A percentile compares a stretch with the other conserved stretches of the same genome.
These are phyloP conservation scores for Plutomurus gul DNA, from an alignment of 1,140 invertebrate genomes.

Conservation along the genomic window DNA sequence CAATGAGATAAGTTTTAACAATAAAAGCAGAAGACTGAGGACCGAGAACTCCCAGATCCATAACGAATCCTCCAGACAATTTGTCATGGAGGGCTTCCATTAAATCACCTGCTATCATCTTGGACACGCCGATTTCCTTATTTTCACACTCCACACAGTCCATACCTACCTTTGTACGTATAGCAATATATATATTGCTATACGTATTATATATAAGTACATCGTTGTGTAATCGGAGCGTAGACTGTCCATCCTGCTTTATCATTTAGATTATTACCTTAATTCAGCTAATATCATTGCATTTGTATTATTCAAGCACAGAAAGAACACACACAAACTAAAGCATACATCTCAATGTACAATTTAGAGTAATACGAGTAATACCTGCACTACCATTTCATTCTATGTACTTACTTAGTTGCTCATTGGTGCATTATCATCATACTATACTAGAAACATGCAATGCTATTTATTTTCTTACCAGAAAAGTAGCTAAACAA, in stretches of 20 bases:
- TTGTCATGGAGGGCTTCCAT: constrained; percentile 45
- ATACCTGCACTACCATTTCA: background rate
- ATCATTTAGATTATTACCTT: too few species aligned
- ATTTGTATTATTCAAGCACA: too few species aligned
- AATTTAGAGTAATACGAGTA: too few species aligned
- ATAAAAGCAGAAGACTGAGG: background rate
- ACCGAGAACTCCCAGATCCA: constrained; percentile 16
- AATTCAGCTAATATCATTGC: too few species aligned
- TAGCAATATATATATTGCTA: too few species aligned
- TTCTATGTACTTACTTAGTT: background rate
- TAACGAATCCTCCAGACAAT: constrained; percentile 40
- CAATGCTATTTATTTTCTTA: background rate
- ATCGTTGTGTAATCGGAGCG: too few species aligned
- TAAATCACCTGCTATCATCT: constrained; percentile 30
- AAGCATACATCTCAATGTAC: too few species aligned
- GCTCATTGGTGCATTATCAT: too few species aligned
- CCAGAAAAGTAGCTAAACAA: background rate
- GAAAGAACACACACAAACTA: too few species aligned
- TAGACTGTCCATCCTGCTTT: too few species aligned
- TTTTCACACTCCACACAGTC: background rate
- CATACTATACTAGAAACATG: background rate
- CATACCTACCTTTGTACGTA: background rate
- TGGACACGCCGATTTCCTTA: constrained; percentile 14
- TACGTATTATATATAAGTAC: too few species aligned
- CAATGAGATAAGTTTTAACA: too few species aligned